These are phyloP conservation scores for Sphecodes monilicornis DNA, from an alignment of 2,888 invertebrate genomes.

Conservation along the genomic window DNA sequence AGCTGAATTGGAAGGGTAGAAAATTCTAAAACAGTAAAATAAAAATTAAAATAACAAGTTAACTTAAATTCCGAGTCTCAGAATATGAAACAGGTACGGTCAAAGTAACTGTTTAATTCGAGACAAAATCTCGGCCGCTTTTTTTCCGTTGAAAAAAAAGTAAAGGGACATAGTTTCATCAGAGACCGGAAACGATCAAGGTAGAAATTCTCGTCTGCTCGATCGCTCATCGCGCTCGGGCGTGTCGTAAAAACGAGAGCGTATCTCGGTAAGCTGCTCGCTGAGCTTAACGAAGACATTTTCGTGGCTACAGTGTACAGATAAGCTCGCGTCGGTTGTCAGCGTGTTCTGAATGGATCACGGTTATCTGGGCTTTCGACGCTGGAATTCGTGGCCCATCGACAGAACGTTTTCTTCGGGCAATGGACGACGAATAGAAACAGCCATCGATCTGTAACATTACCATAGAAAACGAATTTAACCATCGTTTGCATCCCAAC, in stretches of 20 bases:
- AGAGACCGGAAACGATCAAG: conserved; percentile 22
- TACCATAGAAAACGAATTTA: neutral
- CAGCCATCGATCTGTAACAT: neutral
- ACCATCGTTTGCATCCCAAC: neutral
- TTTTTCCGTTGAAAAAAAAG: neutral
- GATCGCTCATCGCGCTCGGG: conserved; percentile 12
- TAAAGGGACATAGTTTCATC: neutral
- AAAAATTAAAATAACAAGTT: too few relatives aligned
- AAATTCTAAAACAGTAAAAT: neutral
- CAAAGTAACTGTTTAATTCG: neutral
- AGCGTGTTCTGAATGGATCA: conserved; percentile 51
- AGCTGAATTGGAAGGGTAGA: too few relatives aligned
- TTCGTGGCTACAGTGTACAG: conserved; percentile 29
- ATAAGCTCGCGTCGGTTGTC: conserved; percentile 42
- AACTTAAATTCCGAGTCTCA: too few relatives aligned
- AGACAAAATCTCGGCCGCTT: neutral
- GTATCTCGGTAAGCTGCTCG: conserved; percentile 28
- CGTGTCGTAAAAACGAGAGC: conserved; percentile 38
- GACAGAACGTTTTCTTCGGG: neutral
- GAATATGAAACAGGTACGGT: neutral
- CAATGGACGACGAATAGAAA: neutral
- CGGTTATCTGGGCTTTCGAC: conserved; percentile 35
- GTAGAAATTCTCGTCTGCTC: conserved; percentile 11
- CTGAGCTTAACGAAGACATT: conserved; percentile 57
- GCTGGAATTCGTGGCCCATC: conserved; percentile 13